Evolutionary conservation across 2,113 vertebrate genomes (phyloP).

Genomic region (Gymnogyps californianus): DNA sequence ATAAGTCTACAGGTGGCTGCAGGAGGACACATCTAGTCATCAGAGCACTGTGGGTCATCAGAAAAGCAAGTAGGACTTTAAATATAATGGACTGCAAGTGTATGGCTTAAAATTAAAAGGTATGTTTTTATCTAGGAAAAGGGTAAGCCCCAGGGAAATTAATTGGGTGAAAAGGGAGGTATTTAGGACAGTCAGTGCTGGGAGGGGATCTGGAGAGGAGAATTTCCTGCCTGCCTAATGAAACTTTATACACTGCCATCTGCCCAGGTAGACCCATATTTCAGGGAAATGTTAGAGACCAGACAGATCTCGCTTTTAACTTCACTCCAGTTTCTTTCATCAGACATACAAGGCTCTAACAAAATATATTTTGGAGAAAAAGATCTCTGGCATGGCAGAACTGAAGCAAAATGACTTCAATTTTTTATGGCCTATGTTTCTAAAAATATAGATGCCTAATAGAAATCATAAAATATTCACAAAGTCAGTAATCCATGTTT

Average conservation of each 20-base stretch:
- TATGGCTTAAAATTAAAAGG: not conserved
- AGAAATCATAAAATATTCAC: constrained; percentile 71
- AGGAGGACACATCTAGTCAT: not conserved
- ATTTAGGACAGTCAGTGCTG: not conserved
- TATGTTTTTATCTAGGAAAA: not conserved
- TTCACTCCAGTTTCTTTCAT: not conserved
- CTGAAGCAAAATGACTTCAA: constrained; percentile 60
- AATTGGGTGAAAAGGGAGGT: not conserved
- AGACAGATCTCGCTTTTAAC: not conserved
- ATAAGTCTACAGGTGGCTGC: not conserved
- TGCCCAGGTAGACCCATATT: not conserved
- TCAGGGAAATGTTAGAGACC: not conserved
- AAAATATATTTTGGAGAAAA: not conserved
- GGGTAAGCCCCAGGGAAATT: not conserved
- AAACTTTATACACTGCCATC: not conserved
- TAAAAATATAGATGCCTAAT: constrained; percentile 68
- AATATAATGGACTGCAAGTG: not conserved
- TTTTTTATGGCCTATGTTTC: constrained; percentile 63
- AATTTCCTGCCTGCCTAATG: not conserved
- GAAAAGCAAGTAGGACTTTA: not conserved
- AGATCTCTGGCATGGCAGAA: not conserved
- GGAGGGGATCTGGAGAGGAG: not conserved
- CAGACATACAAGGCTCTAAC: not conserved
- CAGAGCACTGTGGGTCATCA: not conserved
- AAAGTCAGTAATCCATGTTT: constrained; percentile 36